Evolutionary conservation across 2,797 vertebrate species (phyloP).

Genomic region (Trichosurus vulpecula): DNA sequence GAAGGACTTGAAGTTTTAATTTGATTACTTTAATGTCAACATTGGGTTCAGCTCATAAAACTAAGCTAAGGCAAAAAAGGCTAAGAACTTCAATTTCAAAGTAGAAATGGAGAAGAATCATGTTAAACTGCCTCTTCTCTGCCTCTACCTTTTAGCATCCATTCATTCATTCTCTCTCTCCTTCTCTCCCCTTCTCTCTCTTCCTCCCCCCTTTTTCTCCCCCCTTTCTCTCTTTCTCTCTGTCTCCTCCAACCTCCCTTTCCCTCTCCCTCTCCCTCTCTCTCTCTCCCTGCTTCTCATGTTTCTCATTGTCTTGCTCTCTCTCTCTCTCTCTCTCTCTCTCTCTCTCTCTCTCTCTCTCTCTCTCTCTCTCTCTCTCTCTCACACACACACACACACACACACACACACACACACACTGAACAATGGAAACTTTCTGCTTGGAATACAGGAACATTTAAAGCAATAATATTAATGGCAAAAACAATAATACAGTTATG

Average conservation of each 20-base stretch:
- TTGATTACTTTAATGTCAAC: background rate
- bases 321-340: no score
- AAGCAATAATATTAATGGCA: background rate
- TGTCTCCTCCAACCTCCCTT: no score
- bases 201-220: no score
- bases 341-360: no score
- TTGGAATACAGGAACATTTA: background rate
- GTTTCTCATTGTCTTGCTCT: no score
- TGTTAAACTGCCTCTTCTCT: background rate
- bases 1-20: background rate
- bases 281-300: no score
- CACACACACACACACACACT: background rate
- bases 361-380: no score
- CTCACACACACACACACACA: no score
- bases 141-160: background rate
- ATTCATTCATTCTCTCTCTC: no score
- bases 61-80: background rate
- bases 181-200: no score
- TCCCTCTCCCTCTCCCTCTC: no score
- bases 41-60: background rate
- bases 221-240: no score
- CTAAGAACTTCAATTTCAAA: background rate
- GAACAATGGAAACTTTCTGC: background rate
- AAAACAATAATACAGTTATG: background rate
- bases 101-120: background rate